Evolutionary conservation across 2,888 invertebrate genomes (phyloP).

Genomic region (Falcaria lacertinaria): DNA sequence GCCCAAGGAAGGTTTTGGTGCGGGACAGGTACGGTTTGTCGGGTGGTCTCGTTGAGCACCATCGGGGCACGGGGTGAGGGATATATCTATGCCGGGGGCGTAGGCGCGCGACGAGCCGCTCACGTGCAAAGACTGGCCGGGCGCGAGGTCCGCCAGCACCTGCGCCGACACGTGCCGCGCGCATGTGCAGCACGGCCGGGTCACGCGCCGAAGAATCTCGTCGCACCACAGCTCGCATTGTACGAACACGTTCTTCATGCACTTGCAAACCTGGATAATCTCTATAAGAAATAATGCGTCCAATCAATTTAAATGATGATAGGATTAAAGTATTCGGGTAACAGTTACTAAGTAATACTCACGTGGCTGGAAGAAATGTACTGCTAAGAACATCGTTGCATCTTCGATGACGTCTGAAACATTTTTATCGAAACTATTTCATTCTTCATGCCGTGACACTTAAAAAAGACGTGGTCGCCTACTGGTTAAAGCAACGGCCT

Average conservation of each 20-base stretch:
- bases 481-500: too few species aligned
- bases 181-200: conserved; percentile 57
- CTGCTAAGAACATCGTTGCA: conserved; percentile 54
- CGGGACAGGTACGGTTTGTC: conserved; percentile 35
- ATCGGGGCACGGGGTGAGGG: conserved; percentile 40
- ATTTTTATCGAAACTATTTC: too few species aligned
- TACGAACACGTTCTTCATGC: conserved; percentile 65
- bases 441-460: too few species aligned
- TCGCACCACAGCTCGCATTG: conserved; percentile 71
- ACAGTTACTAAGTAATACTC: conserved; percentile 19
- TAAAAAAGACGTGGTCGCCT: too few species aligned
- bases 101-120: conserved; percentile 25
- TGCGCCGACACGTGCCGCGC: conserved; percentile 50
- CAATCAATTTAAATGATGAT: neutral
- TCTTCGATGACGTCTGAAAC: conserved; percentile 61
- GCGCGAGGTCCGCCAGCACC: conserved; percentile 40
- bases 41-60: conserved; percentile 7
- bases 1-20: conserved; percentile 26
- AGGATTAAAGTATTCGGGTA: neutral
- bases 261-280: conserved; percentile 60
- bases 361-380: conserved; percentile 57
- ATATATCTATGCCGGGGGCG: conserved; percentile 43
- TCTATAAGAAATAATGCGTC: conserved; percentile 27
- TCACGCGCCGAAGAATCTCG: conserved; percentile 55
- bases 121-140: conserved; percentile 22